These are phyloP conservation scores for Poeciliopsis turrubarensis DNA, from an alignment of 2,113 vertebrate genomes.

Conservation along the genomic window DNA sequence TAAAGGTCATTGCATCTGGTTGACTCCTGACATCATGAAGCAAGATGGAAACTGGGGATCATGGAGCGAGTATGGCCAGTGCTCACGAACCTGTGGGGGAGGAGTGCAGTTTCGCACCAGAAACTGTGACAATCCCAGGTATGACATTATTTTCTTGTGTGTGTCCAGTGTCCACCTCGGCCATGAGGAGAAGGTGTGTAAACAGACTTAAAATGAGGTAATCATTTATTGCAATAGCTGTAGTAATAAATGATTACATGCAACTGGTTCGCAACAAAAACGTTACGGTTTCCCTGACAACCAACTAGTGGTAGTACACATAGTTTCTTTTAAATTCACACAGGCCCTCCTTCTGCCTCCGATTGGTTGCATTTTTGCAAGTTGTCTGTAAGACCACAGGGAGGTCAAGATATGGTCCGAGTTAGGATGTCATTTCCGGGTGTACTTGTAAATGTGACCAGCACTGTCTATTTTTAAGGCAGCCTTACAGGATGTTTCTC, in stretches of 20 bases:
- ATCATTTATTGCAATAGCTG: neutral
- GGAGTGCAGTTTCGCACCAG: conserved; percentile 93
- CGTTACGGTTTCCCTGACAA: too few species aligned
- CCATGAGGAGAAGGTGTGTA: neutral
- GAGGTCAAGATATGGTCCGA: too few species aligned
- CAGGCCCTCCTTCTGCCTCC: too few species aligned
- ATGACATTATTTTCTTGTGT: neutral
- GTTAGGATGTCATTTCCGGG: too few species aligned
- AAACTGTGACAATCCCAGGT: conserved; percentile 94
- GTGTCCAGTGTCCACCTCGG: neutral
- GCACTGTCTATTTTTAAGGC: too few species aligned
- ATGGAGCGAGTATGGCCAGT: conserved; percentile 96
- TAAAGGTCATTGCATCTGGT: conserved; percentile 97
- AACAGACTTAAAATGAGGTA: neutral
- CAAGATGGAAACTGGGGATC: conserved; percentile 96
- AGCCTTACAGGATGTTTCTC: neutral
- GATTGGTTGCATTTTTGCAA: too few species aligned
- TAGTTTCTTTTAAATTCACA: too few species aligned
- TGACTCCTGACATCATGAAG: conserved; percentile 94
- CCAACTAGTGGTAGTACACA: too few species aligned
- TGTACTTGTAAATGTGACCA: too few species aligned
- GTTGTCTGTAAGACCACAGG: too few species aligned
- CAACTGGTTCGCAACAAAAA: too few species aligned
- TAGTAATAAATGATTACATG: too few species aligned
- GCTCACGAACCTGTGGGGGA: conserved; percentile 91